Conservation (phyloP, 2,888 invertebrate genomes). For the Torymus auratus region DNA sequence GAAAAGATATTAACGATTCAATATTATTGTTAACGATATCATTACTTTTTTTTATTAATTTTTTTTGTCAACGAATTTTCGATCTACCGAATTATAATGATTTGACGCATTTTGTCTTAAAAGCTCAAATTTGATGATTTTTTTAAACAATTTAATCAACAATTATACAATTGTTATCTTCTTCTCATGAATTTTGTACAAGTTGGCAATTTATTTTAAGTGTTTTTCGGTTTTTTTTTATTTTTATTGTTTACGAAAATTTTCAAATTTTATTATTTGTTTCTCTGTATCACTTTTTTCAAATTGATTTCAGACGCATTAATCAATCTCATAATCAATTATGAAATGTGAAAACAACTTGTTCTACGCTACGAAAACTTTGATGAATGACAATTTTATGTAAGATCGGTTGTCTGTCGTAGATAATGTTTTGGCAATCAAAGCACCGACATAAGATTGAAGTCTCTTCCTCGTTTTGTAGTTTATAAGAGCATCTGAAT, state of each 20-base stretch:
- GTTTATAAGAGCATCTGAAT: conserved; percentile 17
- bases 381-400: conserved; percentile 7
- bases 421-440: conserved; percentile 19
- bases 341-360: background rate
- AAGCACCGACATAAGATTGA: conserved; percentile 21
- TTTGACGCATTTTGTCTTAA: conserved; percentile 17
- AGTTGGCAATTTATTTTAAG: too few species aligned
- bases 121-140: conserved; percentile 8
- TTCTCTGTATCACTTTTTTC: background rate
- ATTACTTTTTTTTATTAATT: conserved; percentile 21
- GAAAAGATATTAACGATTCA: conserved; percentile 39
- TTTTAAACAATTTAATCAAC: background rate
- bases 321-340: too few species aligned
- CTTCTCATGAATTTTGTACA: conserved; percentile 8
- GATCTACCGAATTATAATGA: background rate
- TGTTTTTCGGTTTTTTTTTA: too few species aligned
- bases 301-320: too few species aligned
- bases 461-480: conserved; percentile 37
- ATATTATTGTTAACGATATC: background rate
- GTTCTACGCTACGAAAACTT: background rate
- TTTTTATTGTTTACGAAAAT: too few species aligned
- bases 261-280: conserved; percentile 26
- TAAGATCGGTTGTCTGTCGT: conserved; percentile 9
- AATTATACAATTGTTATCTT: background rate
- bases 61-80: conserved; percentile 11